These are phyloP conservation scores for Antedon mediterranea DNA, from an alignment of 53 echinoderm and acorn worm species.

Conservation along the genomic window DNA sequence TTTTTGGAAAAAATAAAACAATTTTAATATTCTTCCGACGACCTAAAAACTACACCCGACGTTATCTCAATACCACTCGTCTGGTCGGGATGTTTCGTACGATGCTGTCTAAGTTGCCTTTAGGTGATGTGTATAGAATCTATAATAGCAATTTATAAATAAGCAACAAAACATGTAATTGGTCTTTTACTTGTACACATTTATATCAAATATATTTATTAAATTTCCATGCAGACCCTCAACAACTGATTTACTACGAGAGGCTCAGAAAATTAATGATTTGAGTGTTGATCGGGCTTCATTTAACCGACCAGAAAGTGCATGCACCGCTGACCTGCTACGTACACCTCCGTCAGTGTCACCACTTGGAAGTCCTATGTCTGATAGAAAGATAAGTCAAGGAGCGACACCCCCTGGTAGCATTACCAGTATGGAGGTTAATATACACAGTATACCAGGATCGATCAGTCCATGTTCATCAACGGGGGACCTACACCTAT, in stretches of 20 bases:
- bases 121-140: too few relatives aligned
- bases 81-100: too few relatives aligned
- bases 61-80: too few relatives aligned
- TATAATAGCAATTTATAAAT: too few relatives aligned
- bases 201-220: not conserved
- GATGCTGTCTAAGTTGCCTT: too few relatives aligned
- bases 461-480: conserved; percentile 36
- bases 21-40: too few relatives aligned
- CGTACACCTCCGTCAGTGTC: not conserved
- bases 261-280: conserved; percentile 30
- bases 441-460: conserved; percentile 33
- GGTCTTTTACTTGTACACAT: too few relatives aligned
- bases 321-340: conserved; percentile 32
- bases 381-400: not conserved
- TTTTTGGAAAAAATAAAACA: too few relatives aligned
- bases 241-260: conserved; percentile 50
- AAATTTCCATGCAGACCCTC: conserved; percentile 20
- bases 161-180: too few relatives aligned
- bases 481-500: conserved; percentile 7
- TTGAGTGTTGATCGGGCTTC: conserved; percentile 13
- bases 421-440: conserved; percentile 78
- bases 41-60: too few relatives aligned
- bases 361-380: not conserved
- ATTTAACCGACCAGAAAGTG: conserved; percentile 30
- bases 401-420: conserved; percentile 38